phyloP scores from a whole-genome alignment of 2,113 vertebrate species.

The Triplophysa dalaica region DNA sequence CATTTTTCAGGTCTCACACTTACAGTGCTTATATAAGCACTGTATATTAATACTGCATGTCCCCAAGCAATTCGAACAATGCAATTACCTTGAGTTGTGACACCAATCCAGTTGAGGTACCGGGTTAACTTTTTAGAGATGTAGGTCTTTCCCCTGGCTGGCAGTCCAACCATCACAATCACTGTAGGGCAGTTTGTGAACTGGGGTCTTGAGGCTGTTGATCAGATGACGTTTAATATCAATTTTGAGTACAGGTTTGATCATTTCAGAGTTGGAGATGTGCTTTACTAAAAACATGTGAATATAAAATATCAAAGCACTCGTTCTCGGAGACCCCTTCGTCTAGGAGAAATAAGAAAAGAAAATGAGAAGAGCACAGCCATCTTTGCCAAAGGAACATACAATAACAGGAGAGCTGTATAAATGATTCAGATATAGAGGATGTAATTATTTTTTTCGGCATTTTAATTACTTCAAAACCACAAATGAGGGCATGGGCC shows the following conservation, averaged over 20 bases:
- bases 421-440: constrained; percentile 25
- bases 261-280: not conserved
- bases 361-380: not conserved
- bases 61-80: constrained; percentile 23
- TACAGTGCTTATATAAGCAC: no score
- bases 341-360: not conserved
- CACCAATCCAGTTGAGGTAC: constrained; percentile 93
- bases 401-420: not conserved
- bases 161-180: constrained; percentile 89
- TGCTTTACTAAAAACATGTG: not conserved
- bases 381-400: not conserved
- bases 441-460: not conserved
- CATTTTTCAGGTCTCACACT: no score
- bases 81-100: constrained; percentile 80
- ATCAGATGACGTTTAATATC: constrained; percentile 29
- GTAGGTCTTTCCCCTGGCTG: constrained; percentile 89
- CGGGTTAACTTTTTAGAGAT: constrained; percentile 89
- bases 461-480: not conserved
- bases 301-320: not conserved
- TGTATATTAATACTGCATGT: no score
- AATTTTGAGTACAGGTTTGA: not conserved
- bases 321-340: no score
- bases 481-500: not conserved
- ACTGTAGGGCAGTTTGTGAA: constrained; percentile 89
- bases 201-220: constrained; percentile 83